Evolutionary conservation across 2,888 invertebrate genomes (phyloP), one percentile per base, ranked within the genome.

Genomic region (Patella caerulea): DNA sequence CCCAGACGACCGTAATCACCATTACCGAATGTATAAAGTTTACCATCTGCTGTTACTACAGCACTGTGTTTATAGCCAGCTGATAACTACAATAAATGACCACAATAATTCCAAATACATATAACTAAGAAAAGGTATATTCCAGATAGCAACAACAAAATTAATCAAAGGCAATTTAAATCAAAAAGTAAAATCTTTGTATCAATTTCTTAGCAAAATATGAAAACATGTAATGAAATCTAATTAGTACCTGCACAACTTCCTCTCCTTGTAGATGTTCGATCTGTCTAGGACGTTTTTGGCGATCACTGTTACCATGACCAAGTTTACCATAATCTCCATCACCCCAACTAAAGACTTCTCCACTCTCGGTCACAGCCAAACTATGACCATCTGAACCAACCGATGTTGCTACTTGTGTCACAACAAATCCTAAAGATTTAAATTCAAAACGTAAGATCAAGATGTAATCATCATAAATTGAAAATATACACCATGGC

Each of bases 311-410:
- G 86, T 94, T 94, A 11, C 94, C 94, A 86, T 94, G 94, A 0
- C 94, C 94, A 55, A 94, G 90, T 90, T 94, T 94, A 12, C 94
- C 94, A 87, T 94, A 94, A 89, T 94, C 94, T 0, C 94, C 94
- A 86, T 94, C 94, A 14, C 94, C 94, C 94, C 94, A 94, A 29
- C 94, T 94, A 87, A 94, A 94, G 52, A 94, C 94, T 88, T 94
- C 94, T 0, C 94, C 94, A 85, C 94, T 94, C 90, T 94, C 94
- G 0, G 94, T 94, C 74, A 94, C 87, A 1, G 94, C 94, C 84
- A 94, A 90, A 86, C 93, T 94, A 88, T 94, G 94, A 0, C 94
- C 94, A 89, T 94, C 94, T 1, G 94, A 94, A 2, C 94, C 94
- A 77, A 94, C 93, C 0, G 94, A 94, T 0, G 94, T 94, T 1